These are phyloP conservation scores for Chloroceryle amazona DNA, from an alignment of 2,797 vertebrate genomes.

Conservation along the genomic window DNA sequence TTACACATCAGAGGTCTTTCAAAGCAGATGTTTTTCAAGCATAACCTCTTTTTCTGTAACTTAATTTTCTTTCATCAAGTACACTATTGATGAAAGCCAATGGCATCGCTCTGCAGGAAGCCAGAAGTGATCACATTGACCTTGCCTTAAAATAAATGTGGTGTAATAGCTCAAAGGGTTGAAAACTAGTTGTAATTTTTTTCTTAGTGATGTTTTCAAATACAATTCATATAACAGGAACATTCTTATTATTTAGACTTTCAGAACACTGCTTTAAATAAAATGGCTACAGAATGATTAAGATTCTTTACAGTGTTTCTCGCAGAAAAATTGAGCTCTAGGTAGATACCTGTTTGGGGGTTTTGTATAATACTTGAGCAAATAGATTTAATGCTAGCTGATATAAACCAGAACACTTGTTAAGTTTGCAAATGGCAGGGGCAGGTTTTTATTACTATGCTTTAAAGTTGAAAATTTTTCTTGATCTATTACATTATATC, in stretches of 20 bases:
- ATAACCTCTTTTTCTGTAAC: neutral
- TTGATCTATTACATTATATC: slow-evolving; percentile 10
- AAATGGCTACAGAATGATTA: slow-evolving; percentile 40
- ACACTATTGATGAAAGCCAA: no score
- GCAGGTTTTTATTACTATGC: neutral
- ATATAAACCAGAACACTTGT: slow-evolving; percentile 6
- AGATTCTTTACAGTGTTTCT: neutral
- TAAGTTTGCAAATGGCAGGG: slow-evolving; percentile 16
- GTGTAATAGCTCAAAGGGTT: neutral
- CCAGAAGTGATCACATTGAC: neutral
- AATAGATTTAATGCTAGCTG: slow-evolving; percentile 47
- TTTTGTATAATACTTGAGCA: slow-evolving; percentile 28
- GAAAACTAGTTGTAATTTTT: neutral
- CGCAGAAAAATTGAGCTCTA: slow-evolving; percentile 36
- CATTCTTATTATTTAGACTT: slow-evolving; percentile 31
- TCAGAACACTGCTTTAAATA: slow-evolving; percentile 63
- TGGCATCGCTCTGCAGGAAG: neutral
- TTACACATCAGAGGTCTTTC: neutral
- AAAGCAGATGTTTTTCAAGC: neutral
- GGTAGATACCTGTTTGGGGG: neutral
- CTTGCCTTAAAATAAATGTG: neutral
- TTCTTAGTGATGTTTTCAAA: slow-evolving; percentile 46
- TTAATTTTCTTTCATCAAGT: no score
- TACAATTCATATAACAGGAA: slow-evolving; percentile 36
- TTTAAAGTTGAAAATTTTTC: slow-evolving; percentile 1